These are phyloP conservation scores for Protophormia terraenovae DNA, from an alignment of 2,888 invertebrate species.

Conservation along the genomic window DNA sequence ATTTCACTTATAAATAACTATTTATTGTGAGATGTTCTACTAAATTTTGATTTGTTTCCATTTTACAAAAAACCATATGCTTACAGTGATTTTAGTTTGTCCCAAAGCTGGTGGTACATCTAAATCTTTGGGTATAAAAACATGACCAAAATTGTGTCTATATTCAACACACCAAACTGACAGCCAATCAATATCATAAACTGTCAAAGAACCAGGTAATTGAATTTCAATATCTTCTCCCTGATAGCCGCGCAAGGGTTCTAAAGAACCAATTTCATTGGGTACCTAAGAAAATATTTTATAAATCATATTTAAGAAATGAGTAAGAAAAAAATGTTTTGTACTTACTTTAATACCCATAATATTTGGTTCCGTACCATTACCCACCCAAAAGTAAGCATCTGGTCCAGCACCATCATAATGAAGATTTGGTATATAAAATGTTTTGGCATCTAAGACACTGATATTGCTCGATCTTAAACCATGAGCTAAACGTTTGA, in stretches of 20 bases:
- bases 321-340: neutral
- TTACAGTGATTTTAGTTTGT: slow-evolving; percentile 94
- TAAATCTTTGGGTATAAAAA: slow-evolving; percentile 91
- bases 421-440: slow-evolving; percentile 95
- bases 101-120: slow-evolving; percentile 95
- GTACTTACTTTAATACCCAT: slow-evolving; percentile 88
- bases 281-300: slow-evolving; percentile 84
- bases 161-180: slow-evolving; percentile 96
- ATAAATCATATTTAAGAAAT: neutral
- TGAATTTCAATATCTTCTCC: slow-evolving; percentile 96
- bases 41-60: neutral
- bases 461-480: slow-evolving; percentile 95
- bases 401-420: slow-evolving; percentile 96
- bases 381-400: slow-evolving; percentile 97
- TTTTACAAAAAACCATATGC: slow-evolving; percentile 73
- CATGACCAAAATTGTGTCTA: slow-evolving; percentile 94
- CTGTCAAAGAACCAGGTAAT: slow-evolving; percentile 91
- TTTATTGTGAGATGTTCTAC: slow-evolving; percentile 4
- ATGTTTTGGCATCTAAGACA: slow-evolving; percentile 94
- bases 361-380: slow-evolving; percentile 89
- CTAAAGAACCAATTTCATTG: slow-evolving; percentile 92
- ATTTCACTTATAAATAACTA: too few relatives aligned
- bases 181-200: slow-evolving; percentile 95
- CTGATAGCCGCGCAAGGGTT: slow-evolving; percentile 91
- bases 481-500: slow-evolving; percentile 93